phyloP scores from a whole-genome alignment of 2,888 invertebrate species.

The Epinotia nisella region DNA sequence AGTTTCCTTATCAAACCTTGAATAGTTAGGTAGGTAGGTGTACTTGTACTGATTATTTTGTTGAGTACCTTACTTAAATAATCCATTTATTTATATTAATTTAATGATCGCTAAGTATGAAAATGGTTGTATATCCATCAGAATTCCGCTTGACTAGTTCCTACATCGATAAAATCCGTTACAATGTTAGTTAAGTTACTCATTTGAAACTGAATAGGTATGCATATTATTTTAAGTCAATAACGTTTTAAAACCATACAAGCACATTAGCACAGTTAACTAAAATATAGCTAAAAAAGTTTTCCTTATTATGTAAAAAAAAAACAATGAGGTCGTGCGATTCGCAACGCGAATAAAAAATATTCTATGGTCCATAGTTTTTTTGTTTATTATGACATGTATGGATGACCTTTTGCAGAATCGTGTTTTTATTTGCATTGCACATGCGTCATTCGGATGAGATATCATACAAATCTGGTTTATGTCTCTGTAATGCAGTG shows the following conservation, averaged over 20 bases:
- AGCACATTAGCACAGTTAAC: not conserved
- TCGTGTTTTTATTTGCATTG: not conserved
- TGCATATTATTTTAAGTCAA: not conserved
- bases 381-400: not conserved
- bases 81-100: too few relatives aligned
- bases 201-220: not conserved
- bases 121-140: too few relatives aligned
- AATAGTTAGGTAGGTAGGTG: too few relatives aligned
- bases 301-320: constrained; percentile 3
- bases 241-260: not conserved
- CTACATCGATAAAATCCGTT: not conserved
- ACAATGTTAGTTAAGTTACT: not conserved
- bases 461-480: not conserved
- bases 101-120: too few relatives aligned
- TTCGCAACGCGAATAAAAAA: constrained; percentile 8
- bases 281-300: not conserved
- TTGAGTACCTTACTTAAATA: too few relatives aligned
- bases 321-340: constrained; percentile 1
- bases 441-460: not conserved
- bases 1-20: too few relatives aligned
- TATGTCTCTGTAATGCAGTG: not conserved
- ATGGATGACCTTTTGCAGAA: not conserved
- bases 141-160: too few relatives aligned
- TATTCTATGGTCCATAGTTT: not conserved
- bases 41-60: too few relatives aligned